Base-by-base conservation (phyloP, 64 coral and sea anemone genomes). In the Porites australiensis region DNA sequence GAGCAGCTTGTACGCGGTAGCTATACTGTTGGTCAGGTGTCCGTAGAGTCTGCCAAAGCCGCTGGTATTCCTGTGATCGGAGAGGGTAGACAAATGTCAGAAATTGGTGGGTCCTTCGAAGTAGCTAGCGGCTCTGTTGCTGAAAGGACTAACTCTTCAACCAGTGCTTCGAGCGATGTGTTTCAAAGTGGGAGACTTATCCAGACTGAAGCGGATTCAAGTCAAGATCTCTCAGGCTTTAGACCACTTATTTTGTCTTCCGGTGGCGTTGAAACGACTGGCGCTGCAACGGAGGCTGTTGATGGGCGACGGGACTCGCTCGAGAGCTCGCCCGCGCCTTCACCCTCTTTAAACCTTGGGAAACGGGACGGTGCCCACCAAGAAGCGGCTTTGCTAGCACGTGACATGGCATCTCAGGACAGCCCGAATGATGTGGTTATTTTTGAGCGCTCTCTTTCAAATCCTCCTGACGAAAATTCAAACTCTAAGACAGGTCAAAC, bases 11-110 rank as follows among this genome's bases (percentile, higher is more conserved):
- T 78, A 6, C 92, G 95, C 50, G 95, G 95, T 69, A 99, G 98
- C 57, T 99, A 99, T 44, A 91, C 94, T 5, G 91, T 99, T 12
- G 88, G 81, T 53, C 83, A 94, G 0, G 79, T 93, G 60, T 94
- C 88, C 21, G 55, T 88, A 19, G 98, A 95, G 78, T 78, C 98
- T 20, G 98, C 98, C 27, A 84, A 91, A 52, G 98, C 98, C 61
- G 94, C 94, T 89, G 98, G 98, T n/a, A 96, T 99, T 77, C 98
- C 98, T 59, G 91, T 99, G 11, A 93, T 99, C 77, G 96, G 86
- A 12, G 65, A 14, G 50, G 46, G 46, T 76, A 46, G 46, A 6
- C 13, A 5, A 16, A 5, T 76, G 47, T 50, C 14, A 13, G 73
- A 46, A 19, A 14, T 16, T 76, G 13, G 9, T 50, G 46, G 14